Conservation (phyloP, 2,797 vertebrate species). For the Xenentodon cancila region DNA sequence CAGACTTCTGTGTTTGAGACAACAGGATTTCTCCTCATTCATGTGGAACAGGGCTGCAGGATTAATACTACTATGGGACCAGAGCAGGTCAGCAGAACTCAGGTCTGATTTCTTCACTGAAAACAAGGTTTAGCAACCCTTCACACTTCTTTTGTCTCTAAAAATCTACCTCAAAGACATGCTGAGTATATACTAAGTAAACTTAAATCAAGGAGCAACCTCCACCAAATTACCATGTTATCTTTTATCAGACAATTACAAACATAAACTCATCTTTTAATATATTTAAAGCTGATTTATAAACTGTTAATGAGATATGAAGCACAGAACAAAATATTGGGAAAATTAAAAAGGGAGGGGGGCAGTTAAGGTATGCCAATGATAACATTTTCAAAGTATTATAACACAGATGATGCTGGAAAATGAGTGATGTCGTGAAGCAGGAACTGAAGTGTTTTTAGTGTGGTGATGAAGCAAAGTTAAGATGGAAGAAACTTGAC, state of each 20-base stretch:
- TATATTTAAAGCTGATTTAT: slow-evolving; percentile 16
- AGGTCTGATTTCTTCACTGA: slow-evolving; percentile 7
- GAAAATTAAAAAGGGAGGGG: not conserved
- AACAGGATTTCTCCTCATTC: slow-evolving; percentile 30
- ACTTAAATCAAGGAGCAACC: not conserved
- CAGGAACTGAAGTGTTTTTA: slow-evolving; percentile 59
- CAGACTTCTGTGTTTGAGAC: not conserved
- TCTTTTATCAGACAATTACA: not conserved
- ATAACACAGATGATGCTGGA: slow-evolving; percentile 31
- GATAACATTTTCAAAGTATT: not conserved
- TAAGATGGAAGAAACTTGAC: slow-evolving; percentile 37
- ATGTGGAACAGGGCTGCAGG: slow-evolving; percentile 57
- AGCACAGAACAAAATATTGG: not conserved
- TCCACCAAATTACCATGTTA: not conserved
- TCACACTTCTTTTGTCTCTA: not conserved
- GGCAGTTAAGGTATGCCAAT: too few relatives aligned
- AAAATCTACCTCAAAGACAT: not conserved
- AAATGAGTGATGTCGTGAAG: slow-evolving; percentile 71
- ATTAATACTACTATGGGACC: slow-evolving; percentile 35
- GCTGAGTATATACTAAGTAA: too few relatives aligned
- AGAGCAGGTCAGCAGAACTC: slow-evolving; percentile 47
- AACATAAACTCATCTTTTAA: not conserved
- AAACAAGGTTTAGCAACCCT: not conserved
- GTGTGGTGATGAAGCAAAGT: slow-evolving; percentile 54
- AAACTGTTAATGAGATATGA: not conserved